Conservation (phyloP, 2,888 invertebrate species). For the Frankliniella fusca region DNA sequence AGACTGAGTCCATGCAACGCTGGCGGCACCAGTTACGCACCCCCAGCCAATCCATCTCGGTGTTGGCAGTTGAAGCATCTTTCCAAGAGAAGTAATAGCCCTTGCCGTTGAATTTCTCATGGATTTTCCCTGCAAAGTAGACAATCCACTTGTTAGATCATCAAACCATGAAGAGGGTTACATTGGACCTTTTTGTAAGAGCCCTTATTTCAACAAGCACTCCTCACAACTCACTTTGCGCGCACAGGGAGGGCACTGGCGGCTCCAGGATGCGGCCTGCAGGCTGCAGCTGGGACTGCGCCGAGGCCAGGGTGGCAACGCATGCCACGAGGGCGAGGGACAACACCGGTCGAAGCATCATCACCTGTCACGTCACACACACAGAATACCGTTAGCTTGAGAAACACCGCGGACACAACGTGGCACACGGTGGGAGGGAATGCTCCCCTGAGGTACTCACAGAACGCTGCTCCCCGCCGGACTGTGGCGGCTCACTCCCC, state of each 20-base stretch:
- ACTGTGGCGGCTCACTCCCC: neutral
- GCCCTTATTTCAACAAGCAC: neutral
- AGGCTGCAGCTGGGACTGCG: slow-evolving; percentile 59
- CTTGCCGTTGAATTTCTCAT: slow-evolving; percentile 53
- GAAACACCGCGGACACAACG: neutral
- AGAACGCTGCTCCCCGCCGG: neutral
- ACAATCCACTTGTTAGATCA: neutral
- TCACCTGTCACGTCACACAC: neutral
- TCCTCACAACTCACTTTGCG: slow-evolving; percentile 62
- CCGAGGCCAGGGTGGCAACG: slow-evolving; percentile 52
- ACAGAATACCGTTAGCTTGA: neutral
- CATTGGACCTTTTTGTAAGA: too few species aligned
- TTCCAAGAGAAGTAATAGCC: slow-evolving; percentile 88
- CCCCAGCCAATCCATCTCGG: slow-evolving; percentile 79
- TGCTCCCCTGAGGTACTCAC: neutral
- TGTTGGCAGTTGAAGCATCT: slow-evolving; percentile 66
- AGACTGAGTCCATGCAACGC: slow-evolving; percentile 85
- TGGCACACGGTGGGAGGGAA: neutral
- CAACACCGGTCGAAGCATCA: neutral
- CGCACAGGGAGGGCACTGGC: slow-evolving; percentile 69
- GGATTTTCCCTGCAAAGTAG: slow-evolving; percentile 46
- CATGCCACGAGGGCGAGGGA: slow-evolving; percentile 14
- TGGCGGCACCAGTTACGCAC: slow-evolving; percentile 81
- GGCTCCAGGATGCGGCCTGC: slow-evolving; percentile 74
- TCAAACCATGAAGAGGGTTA: too few species aligned